A percentile compares a stretch with the other conserved stretches of the same genome.
Conservation (phyloP, 2,888 invertebrate genomes). For the Brachycybe producta region DNA sequence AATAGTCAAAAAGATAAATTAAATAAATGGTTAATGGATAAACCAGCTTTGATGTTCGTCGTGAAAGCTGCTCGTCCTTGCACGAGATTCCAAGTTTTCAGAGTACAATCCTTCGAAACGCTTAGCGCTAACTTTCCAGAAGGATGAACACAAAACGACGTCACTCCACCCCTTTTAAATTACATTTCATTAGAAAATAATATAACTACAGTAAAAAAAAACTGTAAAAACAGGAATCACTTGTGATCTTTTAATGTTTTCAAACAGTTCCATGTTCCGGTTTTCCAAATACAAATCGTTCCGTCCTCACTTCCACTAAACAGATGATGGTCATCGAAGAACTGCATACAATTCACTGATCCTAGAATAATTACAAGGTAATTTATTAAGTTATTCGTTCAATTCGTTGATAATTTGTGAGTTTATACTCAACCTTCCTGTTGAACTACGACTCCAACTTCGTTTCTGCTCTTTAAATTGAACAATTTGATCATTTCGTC, state of each 20-base stretch:
- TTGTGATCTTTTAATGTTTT: slow-evolving; percentile 63
- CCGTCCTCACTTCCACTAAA: slow-evolving; percentile 77
- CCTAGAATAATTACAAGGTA: too few species aligned
- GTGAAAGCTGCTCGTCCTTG: slow-evolving; percentile 82
- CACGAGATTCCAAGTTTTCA: slow-evolving; percentile 86
- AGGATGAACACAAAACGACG: slow-evolving; percentile 68
- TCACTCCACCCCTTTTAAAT: slow-evolving; percentile 37
- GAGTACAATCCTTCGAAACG: slow-evolving; percentile 65
- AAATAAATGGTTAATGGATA: slow-evolving; percentile 21
- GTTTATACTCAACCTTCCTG: slow-evolving; percentile 65
- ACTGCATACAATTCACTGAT: slow-evolving; percentile 62
- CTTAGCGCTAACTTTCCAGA: slow-evolving; percentile 78
- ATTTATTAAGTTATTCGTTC: too few species aligned
- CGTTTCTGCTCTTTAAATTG: slow-evolving; percentile 61
- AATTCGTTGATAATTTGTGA: too few species aligned
- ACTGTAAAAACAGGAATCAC: slow-evolving; percentile 47
- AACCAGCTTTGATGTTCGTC: slow-evolving; percentile 65
- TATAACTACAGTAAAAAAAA: slow-evolving; percentile 43
- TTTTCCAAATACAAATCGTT: slow-evolving; percentile 61
- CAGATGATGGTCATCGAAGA: slow-evolving; percentile 58
- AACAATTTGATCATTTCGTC: slow-evolving; percentile 81
- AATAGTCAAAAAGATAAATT: slow-evolving; percentile 16
- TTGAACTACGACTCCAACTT: slow-evolving; percentile 63
- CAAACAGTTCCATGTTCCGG: slow-evolving; percentile 73
- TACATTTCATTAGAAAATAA: not conserved